Evolutionary conservation across 2,888 invertebrate species (phyloP).

Genomic region (Tenthredo notha): DNA sequence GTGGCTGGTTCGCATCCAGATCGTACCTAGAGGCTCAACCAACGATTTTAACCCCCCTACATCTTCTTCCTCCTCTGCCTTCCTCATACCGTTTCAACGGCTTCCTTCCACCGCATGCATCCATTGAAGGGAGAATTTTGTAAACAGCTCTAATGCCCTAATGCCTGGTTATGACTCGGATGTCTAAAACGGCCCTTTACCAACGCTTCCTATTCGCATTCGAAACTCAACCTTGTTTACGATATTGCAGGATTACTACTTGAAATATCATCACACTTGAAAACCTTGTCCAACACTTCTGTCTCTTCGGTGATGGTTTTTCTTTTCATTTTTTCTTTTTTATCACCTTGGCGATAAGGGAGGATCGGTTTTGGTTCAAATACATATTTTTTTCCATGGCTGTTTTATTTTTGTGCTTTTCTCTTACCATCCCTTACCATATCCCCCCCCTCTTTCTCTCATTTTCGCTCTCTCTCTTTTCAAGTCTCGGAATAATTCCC

Average conservation of each 20-base stretch:
- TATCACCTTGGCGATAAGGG: neutral
- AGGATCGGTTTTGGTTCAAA: neutral
- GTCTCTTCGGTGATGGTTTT: neutral
- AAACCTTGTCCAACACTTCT: conserved; percentile 60
- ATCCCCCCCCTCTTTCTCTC: too few species aligned
- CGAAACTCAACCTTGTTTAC: conserved; percentile 71
- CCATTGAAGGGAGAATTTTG: conserved; percentile 69
- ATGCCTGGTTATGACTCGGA: conserved; percentile 77
- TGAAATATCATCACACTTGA: conserved; percentile 77
- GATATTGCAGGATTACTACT: conserved; percentile 78
- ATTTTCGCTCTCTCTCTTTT: too few species aligned
- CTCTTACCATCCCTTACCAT: neutral
- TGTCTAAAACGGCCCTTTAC: conserved; percentile 61
- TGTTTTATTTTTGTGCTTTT: neutral
- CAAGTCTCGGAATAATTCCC: conserved; percentile 67
- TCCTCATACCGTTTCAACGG: neutral
- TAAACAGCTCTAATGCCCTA: conserved; percentile 78
- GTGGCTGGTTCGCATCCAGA: conserved; percentile 69
- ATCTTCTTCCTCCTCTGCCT: neutral
- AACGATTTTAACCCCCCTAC: conserved; percentile 64
- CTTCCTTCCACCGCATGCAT: conserved; percentile 1
- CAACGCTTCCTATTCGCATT: conserved; percentile 56
- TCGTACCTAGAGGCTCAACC: conserved; percentile 60
- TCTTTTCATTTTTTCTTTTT: too few species aligned
- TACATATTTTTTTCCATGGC: neutral